Percentiles rank a stretch among this genome's conserved stretches.
These are phyloP conservation scores for Sebastes fasciatus DNA, from an alignment of 2,113 vertebrate genomes.

Conservation along the genomic window DNA sequence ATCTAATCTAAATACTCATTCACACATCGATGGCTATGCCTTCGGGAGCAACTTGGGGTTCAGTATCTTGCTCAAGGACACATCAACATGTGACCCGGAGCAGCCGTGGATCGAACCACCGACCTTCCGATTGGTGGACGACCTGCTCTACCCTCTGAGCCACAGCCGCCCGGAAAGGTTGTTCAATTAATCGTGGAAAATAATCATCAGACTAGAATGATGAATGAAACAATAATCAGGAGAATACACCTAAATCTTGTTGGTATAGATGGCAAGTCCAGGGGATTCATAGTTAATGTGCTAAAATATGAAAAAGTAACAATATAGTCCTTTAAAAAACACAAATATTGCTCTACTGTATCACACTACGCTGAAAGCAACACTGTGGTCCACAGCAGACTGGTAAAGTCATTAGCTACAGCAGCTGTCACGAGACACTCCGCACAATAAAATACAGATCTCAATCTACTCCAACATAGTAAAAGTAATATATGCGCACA, in stretches of 20 bases:
- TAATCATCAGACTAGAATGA: neutral
- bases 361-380: conserved; percentile 26
- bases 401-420: conserved; percentile 69
- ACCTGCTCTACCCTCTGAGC: too few species aligned
- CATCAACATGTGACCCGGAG: too few species aligned
- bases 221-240: neutral
- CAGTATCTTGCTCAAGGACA: too few species aligned
- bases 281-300: neutral
- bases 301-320: neutral
- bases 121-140: too few species aligned
- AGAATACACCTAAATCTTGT: neutral
- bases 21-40: too few species aligned
- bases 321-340: conserved; percentile 4
- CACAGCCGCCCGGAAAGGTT: neutral
- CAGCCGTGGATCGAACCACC: too few species aligned
- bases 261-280: neutral
- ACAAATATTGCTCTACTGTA: conserved; percentile 24
- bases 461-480: conserved; percentile 39
- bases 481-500: conserved; percentile 49
- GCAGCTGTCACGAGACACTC: conserved; percentile 58
- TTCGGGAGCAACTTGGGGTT: too few species aligned
- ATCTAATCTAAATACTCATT: too few species aligned
- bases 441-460: conserved; percentile 43
- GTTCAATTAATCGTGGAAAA: neutral
- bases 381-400: conserved; percentile 28